Evolutionary conservation across 2,888 invertebrate species (phyloP).

Genomic region (Acanthosepion esculentum): DNA sequence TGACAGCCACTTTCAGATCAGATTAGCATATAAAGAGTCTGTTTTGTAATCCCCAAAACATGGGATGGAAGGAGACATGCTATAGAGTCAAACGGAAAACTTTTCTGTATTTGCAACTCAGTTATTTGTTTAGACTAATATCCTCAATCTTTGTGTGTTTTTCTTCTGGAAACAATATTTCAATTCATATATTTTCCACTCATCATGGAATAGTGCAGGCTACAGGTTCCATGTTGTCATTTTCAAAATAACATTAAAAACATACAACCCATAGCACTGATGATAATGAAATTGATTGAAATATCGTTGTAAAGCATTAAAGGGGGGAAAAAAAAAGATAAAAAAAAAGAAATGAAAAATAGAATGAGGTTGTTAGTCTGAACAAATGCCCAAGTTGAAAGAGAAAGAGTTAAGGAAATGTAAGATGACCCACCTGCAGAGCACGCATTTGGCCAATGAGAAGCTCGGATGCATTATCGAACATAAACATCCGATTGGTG

Average conservation of each 20-base stretch:
- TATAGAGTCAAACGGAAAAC: not conserved
- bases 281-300: not conserved
- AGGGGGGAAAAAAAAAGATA: no score
- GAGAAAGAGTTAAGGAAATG: slow-evolving; percentile 45
- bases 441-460: slow-evolving; percentile 55
- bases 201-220: not conserved
- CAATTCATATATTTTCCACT: not conserved
- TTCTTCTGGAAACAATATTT: not conserved
- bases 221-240: not conserved
- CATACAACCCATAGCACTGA: not conserved
- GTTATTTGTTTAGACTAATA: not conserved
- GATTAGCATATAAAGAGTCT: not conserved
- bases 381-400: slow-evolving; percentile 25
- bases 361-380: slow-evolving; percentile 4
- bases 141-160: not conserved
- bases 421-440: slow-evolving; percentile 57
- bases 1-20: not conserved
- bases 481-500: slow-evolving; percentile 54
- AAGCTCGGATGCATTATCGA: slow-evolving; percentile 57
- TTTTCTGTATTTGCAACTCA: not conserved
- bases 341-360: no score
- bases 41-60: slow-evolving; percentile 9
- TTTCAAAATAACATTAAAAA: not conserved
- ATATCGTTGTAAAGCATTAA: not conserved
- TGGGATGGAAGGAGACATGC: slow-evolving; percentile 23